Evolutionary conservation across 2,888 invertebrate species (phyloP), one percentile per base, ranked within the genome.

Genomic region (Oscheius sp.): DNA sequence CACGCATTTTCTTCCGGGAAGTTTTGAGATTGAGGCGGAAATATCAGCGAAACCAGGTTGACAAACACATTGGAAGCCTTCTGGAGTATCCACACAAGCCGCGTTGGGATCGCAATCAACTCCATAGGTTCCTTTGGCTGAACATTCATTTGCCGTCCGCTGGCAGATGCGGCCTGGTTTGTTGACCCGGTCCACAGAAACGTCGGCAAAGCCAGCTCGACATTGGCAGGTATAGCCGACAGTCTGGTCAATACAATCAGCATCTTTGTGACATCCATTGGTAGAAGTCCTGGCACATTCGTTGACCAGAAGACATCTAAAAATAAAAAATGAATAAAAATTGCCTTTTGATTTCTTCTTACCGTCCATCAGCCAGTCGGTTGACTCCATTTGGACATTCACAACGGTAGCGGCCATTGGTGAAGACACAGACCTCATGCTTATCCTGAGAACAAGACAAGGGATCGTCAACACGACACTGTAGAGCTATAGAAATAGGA

Each of bases 381-480:
- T 69, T 56, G 8, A 80, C 78, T 8, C 80, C 80, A 22, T 73
- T 73, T 0, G 80, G 78, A 61, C 79, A 80, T 54, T 78, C 77
- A 49, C 82, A 83, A n/a, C 76, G 70, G 67, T 80, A 81, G 50
- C 75, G 75, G 12, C 81, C 78, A 54, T 82, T 77, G n/a, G 75
- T 73, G 70, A 82, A 82, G 6, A 80, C 78, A 63, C 81, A 82
- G 8, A 83, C 82, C 72, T 84, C 84, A 28, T 74, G 71, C 61
- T 82, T 81, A 17, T 70, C 68, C 49, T 77, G 76, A 51, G 76
- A 70, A 70, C 84, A 84, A 30, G 77, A 77, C 33, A 83, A 72
- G 24, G 84, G 84, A 65, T 84, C 84, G 71, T 82, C 75, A 33
- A 82, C 82, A 47, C 81, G 77, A 69, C 84, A 84, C 68, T 83